phyloP scores from a whole-genome alignment of 2,888 invertebrate genomes.

The Andricus curvator region DNA sequence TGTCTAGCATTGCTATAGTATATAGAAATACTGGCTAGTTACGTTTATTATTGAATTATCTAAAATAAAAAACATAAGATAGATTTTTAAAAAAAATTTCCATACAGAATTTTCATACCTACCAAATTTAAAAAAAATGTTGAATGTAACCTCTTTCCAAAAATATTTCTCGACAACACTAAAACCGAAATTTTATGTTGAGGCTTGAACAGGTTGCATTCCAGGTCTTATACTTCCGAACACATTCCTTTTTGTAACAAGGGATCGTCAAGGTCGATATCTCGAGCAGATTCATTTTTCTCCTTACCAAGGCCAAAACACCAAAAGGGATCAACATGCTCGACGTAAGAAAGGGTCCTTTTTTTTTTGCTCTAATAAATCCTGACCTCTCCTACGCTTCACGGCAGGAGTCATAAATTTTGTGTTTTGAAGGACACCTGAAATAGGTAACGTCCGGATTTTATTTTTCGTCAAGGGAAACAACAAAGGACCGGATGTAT shows the following conservation, averaged over 20 bases:
- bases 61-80: no score
- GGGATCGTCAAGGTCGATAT: constrained; percentile 26
- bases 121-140: no score
- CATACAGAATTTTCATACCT: no score
- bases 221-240: not conserved
- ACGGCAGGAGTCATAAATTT: constrained; percentile 38
- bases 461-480: constrained; percentile 23
- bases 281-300: constrained; percentile 35
- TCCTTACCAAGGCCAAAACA: constrained; percentile 41
- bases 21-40: no score
- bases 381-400: constrained; percentile 32
- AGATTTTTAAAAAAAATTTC: no score
- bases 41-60: no score
- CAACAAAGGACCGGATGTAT: constrained; percentile 23
- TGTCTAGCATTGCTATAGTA: no score
- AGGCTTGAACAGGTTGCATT: not conserved
- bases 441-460: constrained; percentile 7
- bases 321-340: constrained; percentile 39
- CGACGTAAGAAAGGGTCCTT: constrained; percentile 29
- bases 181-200: not conserved
- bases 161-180: no score
- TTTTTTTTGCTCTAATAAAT: constrained; percentile 45
- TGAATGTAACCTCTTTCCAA: no score
- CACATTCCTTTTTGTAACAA: constrained; percentile 4
- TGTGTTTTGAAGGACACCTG: constrained; percentile 41